Evolutionary conservation across 2,888 invertebrate genomes (phyloP).

Genomic region (Encarsia formosa): DNA sequence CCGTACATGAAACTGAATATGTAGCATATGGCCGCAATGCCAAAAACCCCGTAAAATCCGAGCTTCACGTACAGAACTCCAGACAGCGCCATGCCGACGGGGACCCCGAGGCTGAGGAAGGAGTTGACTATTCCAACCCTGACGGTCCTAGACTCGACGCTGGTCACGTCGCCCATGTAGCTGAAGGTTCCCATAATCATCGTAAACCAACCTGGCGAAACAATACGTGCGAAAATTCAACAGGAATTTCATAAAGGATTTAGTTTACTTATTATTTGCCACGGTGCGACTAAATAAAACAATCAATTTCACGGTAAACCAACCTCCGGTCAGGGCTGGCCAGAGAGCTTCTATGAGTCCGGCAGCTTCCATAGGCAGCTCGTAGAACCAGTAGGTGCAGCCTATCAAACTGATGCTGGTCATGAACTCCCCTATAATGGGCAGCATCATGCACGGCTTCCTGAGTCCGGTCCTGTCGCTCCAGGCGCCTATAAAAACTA

Average conservation of each 20-base stretch:
- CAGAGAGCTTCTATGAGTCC: conserved; percentile 77
- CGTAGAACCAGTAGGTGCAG: conserved; percentile 75
- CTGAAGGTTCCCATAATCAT: conserved; percentile 89
- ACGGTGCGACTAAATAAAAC: too few relatives aligned
- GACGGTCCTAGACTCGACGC: conserved; percentile 76
- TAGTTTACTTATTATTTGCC: too few relatives aligned
- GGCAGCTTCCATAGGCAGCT: conserved; percentile 77
- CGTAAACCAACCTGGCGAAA: conserved; percentile 84
- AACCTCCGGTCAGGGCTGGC: conserved; percentile 77
- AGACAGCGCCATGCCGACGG: conserved; percentile 83
- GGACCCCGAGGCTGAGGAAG: conserved; percentile 82
- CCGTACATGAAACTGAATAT: conserved; percentile 73
- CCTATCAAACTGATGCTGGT: conserved; percentile 73
- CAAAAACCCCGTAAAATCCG: conserved; percentile 79
- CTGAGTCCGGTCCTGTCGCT: conserved; percentile 60
- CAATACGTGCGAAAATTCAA: too few relatives aligned
- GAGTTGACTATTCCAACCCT: conserved; percentile 85
- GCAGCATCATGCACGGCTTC: conserved; percentile 79
- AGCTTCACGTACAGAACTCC: conserved; percentile 74
- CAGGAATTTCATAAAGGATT: too few relatives aligned
- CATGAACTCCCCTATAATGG: conserved; percentile 75
- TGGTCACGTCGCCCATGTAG: conserved; percentile 83
- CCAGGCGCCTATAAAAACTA: conserved; percentile 76
- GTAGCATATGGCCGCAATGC: conserved; percentile 71
- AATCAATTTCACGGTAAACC: too few relatives aligned